Evolutionary conservation across 2,113 vertebrate genomes (phyloP).

Genomic region (Macquaria australasica): DNA sequence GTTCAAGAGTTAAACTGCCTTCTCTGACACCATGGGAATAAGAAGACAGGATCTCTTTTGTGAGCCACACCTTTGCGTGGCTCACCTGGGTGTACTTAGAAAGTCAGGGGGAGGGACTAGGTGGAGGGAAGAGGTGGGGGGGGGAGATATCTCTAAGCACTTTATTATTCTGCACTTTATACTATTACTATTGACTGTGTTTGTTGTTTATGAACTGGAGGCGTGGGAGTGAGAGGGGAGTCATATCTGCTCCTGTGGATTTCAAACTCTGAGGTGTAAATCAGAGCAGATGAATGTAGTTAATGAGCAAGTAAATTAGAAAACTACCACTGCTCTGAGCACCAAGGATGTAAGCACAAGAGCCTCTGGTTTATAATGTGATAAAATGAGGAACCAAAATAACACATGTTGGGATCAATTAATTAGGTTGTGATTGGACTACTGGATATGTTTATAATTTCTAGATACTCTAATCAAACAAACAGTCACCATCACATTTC

Average conservation of each 20-base stretch:
- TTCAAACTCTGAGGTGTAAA: neutral
- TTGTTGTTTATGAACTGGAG: no score
- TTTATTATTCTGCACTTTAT: no score
- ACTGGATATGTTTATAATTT: no score
- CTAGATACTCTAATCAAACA: neutral
- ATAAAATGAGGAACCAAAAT: neutral
- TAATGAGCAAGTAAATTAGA: neutral
- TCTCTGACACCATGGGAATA: neutral
- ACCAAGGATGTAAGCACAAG: no score
- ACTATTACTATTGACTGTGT: no score
- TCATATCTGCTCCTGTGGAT: neutral
- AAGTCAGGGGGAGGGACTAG: neutral
- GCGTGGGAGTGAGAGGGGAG: no score
- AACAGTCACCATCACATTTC: neutral
- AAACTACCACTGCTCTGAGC: neutral
- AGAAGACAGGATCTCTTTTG: neutral
- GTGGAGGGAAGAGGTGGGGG: neutral
- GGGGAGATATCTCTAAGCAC: no score
- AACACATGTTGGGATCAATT: neutral
- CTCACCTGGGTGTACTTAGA: slow-evolving; percentile 54
- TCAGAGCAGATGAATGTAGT: slow-evolving; percentile 46
- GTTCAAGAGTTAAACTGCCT: neutral
- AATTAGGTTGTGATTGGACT: neutral
- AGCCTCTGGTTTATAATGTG: neutral
- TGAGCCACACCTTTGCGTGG: slow-evolving; percentile 37